These are phyloP conservation scores for Laothoe populi DNA, from an alignment of 2,888 invertebrate genomes.

Conservation along the genomic window DNA sequence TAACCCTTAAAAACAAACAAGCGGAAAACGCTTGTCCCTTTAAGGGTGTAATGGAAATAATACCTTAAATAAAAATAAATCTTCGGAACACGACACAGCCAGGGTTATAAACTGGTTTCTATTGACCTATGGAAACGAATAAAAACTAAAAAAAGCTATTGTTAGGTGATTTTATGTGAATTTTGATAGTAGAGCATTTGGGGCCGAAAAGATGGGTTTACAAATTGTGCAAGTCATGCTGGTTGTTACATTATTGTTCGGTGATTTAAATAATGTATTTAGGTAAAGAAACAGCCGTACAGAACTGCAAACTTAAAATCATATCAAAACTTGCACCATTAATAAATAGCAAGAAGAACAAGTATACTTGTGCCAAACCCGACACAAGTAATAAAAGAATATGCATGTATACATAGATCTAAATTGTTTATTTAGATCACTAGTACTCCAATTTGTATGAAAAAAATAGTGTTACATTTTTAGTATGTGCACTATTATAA, in stretches of 20 bases:
- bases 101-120: slow-evolving; percentile 31
- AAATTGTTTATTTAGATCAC: too few relatives aligned
- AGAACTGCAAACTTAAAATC: not conserved
- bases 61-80: slow-evolving; percentile 18
- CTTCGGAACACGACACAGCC: slow-evolving; percentile 27
- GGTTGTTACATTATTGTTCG: not conserved
- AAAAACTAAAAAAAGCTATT: slow-evolving; percentile 3
- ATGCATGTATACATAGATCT: too few relatives aligned
- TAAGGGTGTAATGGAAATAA: slow-evolving; percentile 11
- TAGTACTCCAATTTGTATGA: too few relatives aligned
- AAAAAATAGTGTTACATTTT: too few relatives aligned
- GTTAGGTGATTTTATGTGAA: too few relatives aligned
- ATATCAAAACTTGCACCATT: not conserved
- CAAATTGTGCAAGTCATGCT: not conserved
- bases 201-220: not conserved
- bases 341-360: too few relatives aligned
- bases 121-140: slow-evolving; percentile 29
- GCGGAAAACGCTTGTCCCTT: slow-evolving; percentile 16
- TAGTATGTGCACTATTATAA: too few relatives aligned
- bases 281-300: not conserved
- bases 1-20: slow-evolving; percentile 10
- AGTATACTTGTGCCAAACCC: too few relatives aligned
- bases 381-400: too few relatives aligned
- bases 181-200: not conserved
- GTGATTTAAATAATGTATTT: not conserved